Evolutionary conservation across 1,140 invertebrate genomes (phyloP).

Genomic region (Orchestia grillus): DNA sequence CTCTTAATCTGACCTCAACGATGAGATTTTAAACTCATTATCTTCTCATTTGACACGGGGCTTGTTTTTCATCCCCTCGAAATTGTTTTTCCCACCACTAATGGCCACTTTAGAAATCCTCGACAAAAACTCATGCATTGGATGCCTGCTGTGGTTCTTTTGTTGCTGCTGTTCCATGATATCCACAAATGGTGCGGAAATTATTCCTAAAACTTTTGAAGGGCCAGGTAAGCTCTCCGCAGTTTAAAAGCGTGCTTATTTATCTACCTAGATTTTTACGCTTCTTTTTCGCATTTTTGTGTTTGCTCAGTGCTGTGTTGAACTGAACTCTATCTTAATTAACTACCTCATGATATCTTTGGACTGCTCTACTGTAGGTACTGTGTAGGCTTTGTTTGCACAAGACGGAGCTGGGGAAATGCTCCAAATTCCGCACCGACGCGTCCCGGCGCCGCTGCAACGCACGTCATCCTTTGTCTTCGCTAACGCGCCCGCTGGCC

Average conservation of each 20-base stretch:
- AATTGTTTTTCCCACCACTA: slow-evolving; percentile 47
- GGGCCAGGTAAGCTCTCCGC: no score
- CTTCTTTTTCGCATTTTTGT: background rate
- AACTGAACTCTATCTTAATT: background rate
- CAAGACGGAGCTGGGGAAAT: background rate
- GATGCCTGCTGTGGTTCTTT: background rate
- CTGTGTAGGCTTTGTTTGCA: background rate
- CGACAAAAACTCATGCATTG: background rate
- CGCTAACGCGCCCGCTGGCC: background rate
- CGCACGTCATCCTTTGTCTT: background rate
- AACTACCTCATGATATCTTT: background rate
- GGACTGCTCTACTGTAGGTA: background rate
- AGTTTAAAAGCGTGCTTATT: background rate
- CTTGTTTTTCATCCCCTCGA: slow-evolving; percentile 46
- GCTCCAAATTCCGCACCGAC: background rate
- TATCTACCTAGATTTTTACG: background rate
- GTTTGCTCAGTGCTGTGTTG: background rate
- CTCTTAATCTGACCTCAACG: slow-evolving; percentile 55
- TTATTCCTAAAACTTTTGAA: background rate
- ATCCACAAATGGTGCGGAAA: background rate
- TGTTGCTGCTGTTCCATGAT: background rate
- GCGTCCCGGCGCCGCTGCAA: background rate
- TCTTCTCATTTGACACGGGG: slow-evolving; percentile 54
- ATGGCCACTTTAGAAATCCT: slow-evolving; percentile 45
- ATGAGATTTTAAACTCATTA: slow-evolving; percentile 57